phyloP scores from a whole-genome alignment of 2,113 vertebrate genomes.

The Excalfactoria chinensis region DNA sequence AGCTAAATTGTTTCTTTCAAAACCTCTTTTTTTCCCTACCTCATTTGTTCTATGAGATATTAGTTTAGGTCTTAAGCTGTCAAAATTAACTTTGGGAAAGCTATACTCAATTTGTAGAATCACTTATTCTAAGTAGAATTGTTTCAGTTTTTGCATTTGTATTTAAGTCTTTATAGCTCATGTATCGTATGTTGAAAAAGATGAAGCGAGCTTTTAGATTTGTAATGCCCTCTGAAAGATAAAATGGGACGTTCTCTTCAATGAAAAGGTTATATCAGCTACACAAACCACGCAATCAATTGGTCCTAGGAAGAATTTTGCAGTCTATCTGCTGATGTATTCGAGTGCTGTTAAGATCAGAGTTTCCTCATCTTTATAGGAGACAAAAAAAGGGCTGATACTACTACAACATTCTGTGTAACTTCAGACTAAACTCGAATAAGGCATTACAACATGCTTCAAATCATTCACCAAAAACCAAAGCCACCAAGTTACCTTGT shows the following conservation, averaged over 20 bases:
- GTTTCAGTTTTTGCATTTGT: background rate
- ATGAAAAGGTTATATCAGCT: background rate
- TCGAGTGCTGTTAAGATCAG: background rate
- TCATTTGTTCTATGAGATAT: background rate
- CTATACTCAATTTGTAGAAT: background rate
- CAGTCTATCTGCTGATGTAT: constrained; percentile 40
- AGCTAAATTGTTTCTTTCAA: background rate
- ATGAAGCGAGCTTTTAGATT: background rate
- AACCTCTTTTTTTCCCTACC: background rate
- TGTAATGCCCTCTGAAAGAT: background rate
- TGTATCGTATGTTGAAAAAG: background rate
- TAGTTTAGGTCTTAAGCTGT: background rate
- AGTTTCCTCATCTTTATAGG: background rate
- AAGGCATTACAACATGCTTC: background rate
- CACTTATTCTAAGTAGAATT: background rate
- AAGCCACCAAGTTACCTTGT: constrained; percentile 77
- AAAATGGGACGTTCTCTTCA: background rate
- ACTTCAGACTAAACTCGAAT: background rate
- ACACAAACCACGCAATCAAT: background rate
- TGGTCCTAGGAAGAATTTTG: background rate
- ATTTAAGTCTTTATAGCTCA: background rate
- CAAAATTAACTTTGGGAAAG: background rate
- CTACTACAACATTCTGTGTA: background rate
- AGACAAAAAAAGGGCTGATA: no score
- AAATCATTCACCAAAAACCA: background rate